Conservation (phyloP, 2,888 invertebrate species). For the Aleiodes leptofemur region DNA sequence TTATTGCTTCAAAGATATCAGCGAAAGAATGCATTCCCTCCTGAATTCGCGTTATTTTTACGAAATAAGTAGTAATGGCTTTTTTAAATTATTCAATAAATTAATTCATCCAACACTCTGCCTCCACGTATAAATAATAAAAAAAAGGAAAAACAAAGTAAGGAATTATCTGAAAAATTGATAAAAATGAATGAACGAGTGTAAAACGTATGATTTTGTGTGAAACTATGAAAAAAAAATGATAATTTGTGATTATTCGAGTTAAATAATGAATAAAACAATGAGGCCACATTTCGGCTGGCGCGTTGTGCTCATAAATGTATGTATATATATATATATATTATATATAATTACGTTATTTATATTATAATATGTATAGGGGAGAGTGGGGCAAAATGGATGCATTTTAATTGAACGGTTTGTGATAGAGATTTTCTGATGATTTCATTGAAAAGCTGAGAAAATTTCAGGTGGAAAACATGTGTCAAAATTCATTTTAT, state of each 20-base stretch:
- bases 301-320: conserved; percentile 27
- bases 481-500: too few relatives aligned
- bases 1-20: too few relatives aligned
- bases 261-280: conserved; percentile 33
- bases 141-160: conserved; percentile 24
- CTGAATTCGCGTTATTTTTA: too few relatives aligned
- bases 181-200: conserved; percentile 33
- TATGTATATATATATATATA: conserved; percentile 11
- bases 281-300: conserved; percentile 2
- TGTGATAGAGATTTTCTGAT: too few relatives aligned
- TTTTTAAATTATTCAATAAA: neutral
- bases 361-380: neutral
- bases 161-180: conserved; percentile 10
- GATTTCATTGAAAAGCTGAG: too few relatives aligned
- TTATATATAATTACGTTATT: conserved; percentile 2
- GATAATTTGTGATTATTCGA: conserved; percentile 44
- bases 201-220: conserved; percentile 33
- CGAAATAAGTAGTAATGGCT: neutral
- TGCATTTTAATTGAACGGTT: too few relatives aligned
- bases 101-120: conserved; percentile 8
- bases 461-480: too few relatives aligned
- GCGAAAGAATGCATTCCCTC: too few relatives aligned
- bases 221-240: conserved; percentile 41
- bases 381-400: too few relatives aligned
- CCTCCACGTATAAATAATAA: neutral